Evolutionary conservation across 2,797 vertebrate genomes (phyloP).

Genomic region (Parambassis ranga): DNA sequence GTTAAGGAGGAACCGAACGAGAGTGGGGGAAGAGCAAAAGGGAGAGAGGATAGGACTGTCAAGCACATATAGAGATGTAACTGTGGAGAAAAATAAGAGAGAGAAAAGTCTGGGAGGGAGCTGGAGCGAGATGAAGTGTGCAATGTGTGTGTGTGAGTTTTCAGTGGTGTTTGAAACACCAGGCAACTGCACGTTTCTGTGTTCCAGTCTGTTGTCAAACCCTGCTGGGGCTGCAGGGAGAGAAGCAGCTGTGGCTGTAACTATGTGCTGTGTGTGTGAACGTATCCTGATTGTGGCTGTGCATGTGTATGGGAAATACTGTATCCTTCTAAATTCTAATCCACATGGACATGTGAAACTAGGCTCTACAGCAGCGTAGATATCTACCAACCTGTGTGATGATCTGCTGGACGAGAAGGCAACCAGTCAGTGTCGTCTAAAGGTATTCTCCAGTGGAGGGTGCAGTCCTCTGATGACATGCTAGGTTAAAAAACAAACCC

Average conservation of each 20-base stretch:
- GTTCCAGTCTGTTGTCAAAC: constrained; percentile 51
- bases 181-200: constrained; percentile 34
- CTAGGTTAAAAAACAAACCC: too few relatives aligned
- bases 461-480: too few relatives aligned
- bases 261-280: background rate
- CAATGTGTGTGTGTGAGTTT: constrained; percentile 1
- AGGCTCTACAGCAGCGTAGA: too few relatives aligned
- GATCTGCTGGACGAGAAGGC: too few relatives aligned
- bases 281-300: background rate
- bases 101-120: constrained; percentile 7
- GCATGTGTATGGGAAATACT: background rate
- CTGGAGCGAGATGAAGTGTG: constrained; percentile 4
- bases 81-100: constrained; percentile 4
- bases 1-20: background rate
- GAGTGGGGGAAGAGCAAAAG: background rate
- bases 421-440: too few relatives aligned
- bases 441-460: too few relatives aligned
- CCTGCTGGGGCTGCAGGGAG: constrained; percentile 44
- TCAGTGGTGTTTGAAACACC: constrained; percentile 46
- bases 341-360: too few relatives aligned
- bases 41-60: constrained; percentile 9
- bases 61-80: constrained; percentile 29
- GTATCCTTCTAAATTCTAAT: too few relatives aligned
- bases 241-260: constrained; percentile 31
- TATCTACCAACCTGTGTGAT: too few relatives aligned